Conservation (phyloP, 2,797 vertebrate genomes). For the Aulostomus chinensis region DNA sequence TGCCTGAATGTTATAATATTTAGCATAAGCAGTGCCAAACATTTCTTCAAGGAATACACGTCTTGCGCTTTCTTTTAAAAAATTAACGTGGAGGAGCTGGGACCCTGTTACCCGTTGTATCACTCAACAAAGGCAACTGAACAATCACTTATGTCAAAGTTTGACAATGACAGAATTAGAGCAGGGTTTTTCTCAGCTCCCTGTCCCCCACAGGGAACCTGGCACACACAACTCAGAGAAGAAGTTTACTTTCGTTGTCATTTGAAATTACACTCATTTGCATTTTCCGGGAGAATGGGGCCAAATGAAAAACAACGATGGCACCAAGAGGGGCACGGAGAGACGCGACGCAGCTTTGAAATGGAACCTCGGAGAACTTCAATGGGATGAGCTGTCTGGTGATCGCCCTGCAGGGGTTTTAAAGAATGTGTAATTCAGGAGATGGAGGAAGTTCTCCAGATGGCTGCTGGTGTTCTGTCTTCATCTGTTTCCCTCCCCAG, state of each 20-base stretch:
- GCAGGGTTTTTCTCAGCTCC: constrained; percentile 70
- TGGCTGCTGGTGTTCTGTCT: constrained; percentile 7
- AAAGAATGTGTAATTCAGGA: constrained; percentile 15
- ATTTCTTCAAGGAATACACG: constrained; percentile 76
- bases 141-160: constrained; percentile 79
- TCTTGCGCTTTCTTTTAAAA: constrained; percentile 69
- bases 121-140: constrained; percentile 75
- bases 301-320: constrained; percentile 56
- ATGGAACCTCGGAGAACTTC: constrained; percentile 49
- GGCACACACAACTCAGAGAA: constrained; percentile 61
- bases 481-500: not conserved
- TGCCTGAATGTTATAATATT: constrained; percentile 73
- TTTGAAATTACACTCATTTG: constrained; percentile 77
- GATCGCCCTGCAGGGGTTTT: constrained; percentile 40
- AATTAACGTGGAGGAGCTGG: constrained; percentile 67
- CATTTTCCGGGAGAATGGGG: constrained; percentile 63
- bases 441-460: constrained; percentile 24
- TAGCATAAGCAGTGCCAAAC: constrained; percentile 75
- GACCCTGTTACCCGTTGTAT: constrained; percentile 61
- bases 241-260: constrained; percentile 79
- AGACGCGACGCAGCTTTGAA: constrained; percentile 30
- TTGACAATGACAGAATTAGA: constrained; percentile 85
- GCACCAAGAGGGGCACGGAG: constrained; percentile 18
- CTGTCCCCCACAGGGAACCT: constrained; percentile 71
- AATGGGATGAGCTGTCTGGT: constrained; percentile 31